Conservation (phyloP, 2,797 vertebrate genomes). For the Pteropus rufus region DNA sequence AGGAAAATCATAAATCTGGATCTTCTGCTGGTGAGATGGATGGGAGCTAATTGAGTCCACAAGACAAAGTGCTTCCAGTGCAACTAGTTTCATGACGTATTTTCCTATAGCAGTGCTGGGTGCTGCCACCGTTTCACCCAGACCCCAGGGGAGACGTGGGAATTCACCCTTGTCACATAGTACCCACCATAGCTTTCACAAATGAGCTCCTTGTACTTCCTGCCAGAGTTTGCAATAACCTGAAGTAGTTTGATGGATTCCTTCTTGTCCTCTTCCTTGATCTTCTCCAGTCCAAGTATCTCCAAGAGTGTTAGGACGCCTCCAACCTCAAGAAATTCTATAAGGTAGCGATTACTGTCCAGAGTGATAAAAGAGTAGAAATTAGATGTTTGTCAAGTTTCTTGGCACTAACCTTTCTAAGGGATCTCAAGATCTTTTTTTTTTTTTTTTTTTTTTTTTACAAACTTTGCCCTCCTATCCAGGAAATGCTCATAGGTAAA, state of each 20-base stretch:
- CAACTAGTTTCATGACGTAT: not conserved
- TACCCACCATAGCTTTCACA: conserved; percentile 88
- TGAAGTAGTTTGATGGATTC: conserved; percentile 87
- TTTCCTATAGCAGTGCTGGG: not conserved
- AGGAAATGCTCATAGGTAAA: not conserved
- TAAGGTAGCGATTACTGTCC: conserved; percentile 86
- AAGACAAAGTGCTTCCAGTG: not conserved
- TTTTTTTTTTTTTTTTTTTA: conserved; percentile 3
- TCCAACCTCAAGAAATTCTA: conserved; percentile 89
- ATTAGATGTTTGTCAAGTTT: not conserved
- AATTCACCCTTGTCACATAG: accelerated
- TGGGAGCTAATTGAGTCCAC: not conserved
- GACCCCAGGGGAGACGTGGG: not conserved
- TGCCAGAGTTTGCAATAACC: conserved; percentile 82
- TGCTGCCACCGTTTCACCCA: not conserved
- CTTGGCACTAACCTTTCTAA: not conserved
- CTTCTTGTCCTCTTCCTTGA: conserved; percentile 85
- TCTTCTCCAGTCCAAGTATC: conserved; percentile 84
- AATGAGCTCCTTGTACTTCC: conserved; percentile 90
- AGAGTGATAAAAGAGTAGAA: conserved; percentile 33
- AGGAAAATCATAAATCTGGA: not conserved
- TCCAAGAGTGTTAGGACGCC: conserved; percentile 88
- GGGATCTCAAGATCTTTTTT: not conserved
- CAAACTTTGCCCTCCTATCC: not conserved
- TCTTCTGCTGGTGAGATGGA: not conserved